phyloP scores from a whole-genome alignment of 2,888 invertebrate genomes.

The Noctua janthina region DNA sequence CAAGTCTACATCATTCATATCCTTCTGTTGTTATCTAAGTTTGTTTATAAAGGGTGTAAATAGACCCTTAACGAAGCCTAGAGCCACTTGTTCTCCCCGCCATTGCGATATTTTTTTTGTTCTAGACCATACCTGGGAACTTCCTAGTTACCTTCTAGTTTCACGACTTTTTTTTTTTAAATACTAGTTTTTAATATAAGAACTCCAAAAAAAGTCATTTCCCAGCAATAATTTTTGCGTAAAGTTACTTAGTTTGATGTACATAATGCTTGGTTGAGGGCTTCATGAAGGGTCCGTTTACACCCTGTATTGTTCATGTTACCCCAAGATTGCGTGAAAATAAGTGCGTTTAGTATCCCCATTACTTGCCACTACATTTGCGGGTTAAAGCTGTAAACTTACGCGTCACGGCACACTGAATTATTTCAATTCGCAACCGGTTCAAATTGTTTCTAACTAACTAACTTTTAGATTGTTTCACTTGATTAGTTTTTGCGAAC shows the following conservation, averaged over 20 bases:
- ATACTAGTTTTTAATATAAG: too few relatives aligned
- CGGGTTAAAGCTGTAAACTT: slow-evolving; percentile 79
- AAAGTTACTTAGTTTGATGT: too few relatives aligned
- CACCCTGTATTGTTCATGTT: slow-evolving; percentile 17
- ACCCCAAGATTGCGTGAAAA: slow-evolving; percentile 61
- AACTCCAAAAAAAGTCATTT: too few relatives aligned
- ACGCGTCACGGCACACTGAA: slow-evolving; percentile 78
- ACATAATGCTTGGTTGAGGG: too few relatives aligned
- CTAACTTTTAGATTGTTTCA: slow-evolving; percentile 81
- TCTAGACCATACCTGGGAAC: too few relatives aligned
- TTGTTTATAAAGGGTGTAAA: not conserved
- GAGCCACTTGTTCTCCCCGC: too few relatives aligned
- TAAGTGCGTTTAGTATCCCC: slow-evolving; percentile 72
- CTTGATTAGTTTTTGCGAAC: slow-evolving; percentile 76
- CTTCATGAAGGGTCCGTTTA: too few relatives aligned
- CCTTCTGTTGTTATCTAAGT: not conserved
- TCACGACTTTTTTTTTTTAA: too few relatives aligned
- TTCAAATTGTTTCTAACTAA: slow-evolving; percentile 82
- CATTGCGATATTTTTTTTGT: too few relatives aligned
- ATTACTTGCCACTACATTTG: slow-evolving; percentile 71
- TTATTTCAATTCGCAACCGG: slow-evolving; percentile 85
- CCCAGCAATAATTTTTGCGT: too few relatives aligned
- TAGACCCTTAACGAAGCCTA: too few relatives aligned
- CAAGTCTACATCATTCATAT: not conserved
- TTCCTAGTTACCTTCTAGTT: too few relatives aligned